Conservation (phyloP, 2,113 vertebrate species). For the Phalacrocorax brasilianus region DNA sequence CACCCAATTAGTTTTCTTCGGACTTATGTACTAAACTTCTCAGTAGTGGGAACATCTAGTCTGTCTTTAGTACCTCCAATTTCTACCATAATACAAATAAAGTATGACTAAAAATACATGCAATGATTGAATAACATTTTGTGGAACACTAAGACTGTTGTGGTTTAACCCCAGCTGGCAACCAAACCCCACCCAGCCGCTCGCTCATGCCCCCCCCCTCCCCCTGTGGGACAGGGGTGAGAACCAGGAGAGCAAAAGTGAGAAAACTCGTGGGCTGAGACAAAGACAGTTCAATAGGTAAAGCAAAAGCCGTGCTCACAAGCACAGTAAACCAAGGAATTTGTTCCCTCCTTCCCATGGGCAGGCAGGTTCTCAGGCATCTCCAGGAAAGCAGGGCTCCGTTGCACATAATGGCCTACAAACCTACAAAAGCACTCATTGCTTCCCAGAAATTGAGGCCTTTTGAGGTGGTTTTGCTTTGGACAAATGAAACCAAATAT, state of each 20-base stretch:
- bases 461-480: slow-evolving; percentile 10
- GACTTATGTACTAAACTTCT: background rate
- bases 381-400: background rate
- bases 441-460: background rate
- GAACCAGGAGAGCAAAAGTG: too few species aligned
- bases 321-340: background rate
- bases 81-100: background rate
- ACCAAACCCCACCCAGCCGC: too few species aligned
- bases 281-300: background rate
- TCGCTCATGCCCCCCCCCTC: too few species aligned
- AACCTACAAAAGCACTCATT: background rate
- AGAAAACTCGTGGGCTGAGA: background rate
- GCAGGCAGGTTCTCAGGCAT: background rate
- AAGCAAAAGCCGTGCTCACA: background rate
- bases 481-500: slow-evolving; percentile 6
- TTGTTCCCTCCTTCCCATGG: background rate
- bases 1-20: background rate
- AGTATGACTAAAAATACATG: background rate
- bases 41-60: background rate
- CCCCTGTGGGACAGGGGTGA: too few species aligned
- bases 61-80: background rate
- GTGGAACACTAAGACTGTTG: background rate
- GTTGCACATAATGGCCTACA: background rate
- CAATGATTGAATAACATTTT: background rate
- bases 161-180: too few species aligned